Percentiles rank a stretch among this genome's conserved stretches.
These are phyloP conservation scores for Drosophila nasuta DNA, from an alignment of 1,140 invertebrate species.

Conservation along the genomic window DNA sequence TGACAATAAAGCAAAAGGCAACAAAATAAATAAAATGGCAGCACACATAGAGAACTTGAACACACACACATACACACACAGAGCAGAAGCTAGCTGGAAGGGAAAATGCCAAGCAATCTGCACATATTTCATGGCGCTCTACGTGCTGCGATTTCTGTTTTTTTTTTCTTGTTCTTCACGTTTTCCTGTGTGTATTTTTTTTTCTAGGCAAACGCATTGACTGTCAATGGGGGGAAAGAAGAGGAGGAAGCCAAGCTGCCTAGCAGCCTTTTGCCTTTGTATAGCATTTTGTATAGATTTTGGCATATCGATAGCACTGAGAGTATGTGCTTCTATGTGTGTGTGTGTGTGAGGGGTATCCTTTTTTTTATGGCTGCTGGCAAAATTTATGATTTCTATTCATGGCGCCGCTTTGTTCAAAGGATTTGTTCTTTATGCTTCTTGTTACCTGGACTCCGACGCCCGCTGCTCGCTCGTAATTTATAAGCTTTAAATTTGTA, in stretches of 20 bases:
- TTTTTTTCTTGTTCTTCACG: background rate
- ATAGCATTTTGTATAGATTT: slow-evolving; percentile 66
- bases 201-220: slow-evolving; percentile 20
- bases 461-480: slow-evolving; percentile 23
- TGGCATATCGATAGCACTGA: slow-evolving; percentile 72
- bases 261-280: slow-evolving; percentile 32
- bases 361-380: slow-evolving; percentile 78
- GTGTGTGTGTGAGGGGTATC: slow-evolving; percentile 23
- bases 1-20: slow-evolving; percentile 56
- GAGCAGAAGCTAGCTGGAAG: background rate
- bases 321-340: slow-evolving; percentile 2
- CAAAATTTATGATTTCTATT: slow-evolving; percentile 81
- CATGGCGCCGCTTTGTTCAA: slow-evolving; percentile 64
- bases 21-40: slow-evolving; percentile 59
- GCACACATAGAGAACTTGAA: slow-evolving; percentile 24
- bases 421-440: slow-evolving; percentile 71
- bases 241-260: slow-evolving; percentile 4
- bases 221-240: background rate
- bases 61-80: slow-evolving; percentile 29
- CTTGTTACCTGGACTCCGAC: slow-evolving; percentile 53
- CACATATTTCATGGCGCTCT: slow-evolving; percentile 48
- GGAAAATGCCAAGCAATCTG: slow-evolving; percentile 44
- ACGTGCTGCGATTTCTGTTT: slow-evolving; percentile 51
- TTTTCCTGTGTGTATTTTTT: slow-evolving; percentile 17
- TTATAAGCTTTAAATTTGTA: slow-evolving; percentile 70